phyloP scores from a whole-genome alignment of 92 coral and sea anemone species.

The Paramuricea clavata region DNA sequence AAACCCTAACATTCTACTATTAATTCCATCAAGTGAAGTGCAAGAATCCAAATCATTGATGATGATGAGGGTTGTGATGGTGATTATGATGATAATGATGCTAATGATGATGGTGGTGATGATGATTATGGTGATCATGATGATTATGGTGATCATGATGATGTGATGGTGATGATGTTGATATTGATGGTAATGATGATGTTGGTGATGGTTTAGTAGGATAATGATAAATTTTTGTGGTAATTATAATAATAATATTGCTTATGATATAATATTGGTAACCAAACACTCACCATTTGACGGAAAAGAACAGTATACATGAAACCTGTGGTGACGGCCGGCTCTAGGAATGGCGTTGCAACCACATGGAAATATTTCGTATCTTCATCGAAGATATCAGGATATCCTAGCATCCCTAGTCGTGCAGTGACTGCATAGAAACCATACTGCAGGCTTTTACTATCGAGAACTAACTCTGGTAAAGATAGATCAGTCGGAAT shows the following conservation, averaged over 20 bases:
- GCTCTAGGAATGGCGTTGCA: conserved; percentile 68
- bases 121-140: too few species aligned
- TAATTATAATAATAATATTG: too few species aligned
- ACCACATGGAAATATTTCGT: conserved; percentile 67
- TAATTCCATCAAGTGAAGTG: too few species aligned
- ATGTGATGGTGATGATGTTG: too few species aligned
- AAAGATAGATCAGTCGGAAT: background rate
- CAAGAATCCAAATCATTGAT: too few species aligned
- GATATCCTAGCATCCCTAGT: conserved; percentile 62
- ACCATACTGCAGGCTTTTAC: conserved; percentile 71
- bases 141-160: too few species aligned
- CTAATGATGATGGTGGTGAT: too few species aligned
- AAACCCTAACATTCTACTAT: too few species aligned
- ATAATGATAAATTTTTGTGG: too few species aligned
- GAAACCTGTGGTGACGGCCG: conserved; percentile 47
- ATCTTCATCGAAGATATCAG: conserved; percentile 63
- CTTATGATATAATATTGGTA: too few species aligned
- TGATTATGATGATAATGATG: too few species aligned
- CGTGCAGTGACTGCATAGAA: conserved; percentile 62
- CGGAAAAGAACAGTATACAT: conserved; percentile 50
- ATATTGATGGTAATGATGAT: background rate
- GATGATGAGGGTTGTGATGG: too few species aligned
- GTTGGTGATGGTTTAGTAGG: background rate
- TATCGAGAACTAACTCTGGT: conserved; percentile 53
- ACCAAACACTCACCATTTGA: background rate